A percentile compares a stretch with the other conserved stretches of the same genome.
Conservation (phyloP, 2,888 invertebrate genomes). For the Bursaphelenchus okinawaensis region DNA sequence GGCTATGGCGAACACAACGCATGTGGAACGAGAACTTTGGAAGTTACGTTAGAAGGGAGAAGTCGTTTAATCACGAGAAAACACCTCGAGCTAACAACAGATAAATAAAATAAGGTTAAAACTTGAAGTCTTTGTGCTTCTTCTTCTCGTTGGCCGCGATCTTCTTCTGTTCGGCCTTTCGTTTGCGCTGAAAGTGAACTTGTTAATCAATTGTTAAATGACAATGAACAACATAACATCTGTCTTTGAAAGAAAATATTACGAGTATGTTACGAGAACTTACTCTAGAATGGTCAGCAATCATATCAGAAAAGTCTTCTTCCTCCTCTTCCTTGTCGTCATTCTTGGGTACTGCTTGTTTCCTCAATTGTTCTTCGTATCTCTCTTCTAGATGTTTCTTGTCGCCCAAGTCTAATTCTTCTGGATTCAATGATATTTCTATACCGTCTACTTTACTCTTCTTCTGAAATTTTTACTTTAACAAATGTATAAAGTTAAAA, state of each 20-base stretch:
- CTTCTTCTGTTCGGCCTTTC: conserved; percentile 54
- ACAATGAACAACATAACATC: background rate
- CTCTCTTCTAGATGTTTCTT: conserved; percentile 83
- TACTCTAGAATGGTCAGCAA: conserved; percentile 94
- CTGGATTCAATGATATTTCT: conserved; percentile 91
- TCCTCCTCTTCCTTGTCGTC: conserved; percentile 62
- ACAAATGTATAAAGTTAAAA: background rate
- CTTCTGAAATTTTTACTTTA: conserved; percentile 7
- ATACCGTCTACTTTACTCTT: conserved; percentile 63
- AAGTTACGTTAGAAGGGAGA: conserved; percentile 32
- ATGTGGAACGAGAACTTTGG: conserved; percentile 39
- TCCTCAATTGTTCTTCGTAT: conserved; percentile 90
- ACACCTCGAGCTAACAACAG: background rate
- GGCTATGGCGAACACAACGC: conserved; percentile 53
- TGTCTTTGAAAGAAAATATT: no score
- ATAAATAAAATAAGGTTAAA: conserved; percentile 27
- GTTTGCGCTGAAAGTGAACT: conserved; percentile 51
- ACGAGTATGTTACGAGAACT: no score
- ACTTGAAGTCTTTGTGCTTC: conserved; percentile 58
- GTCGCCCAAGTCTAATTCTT: conserved; percentile 59
- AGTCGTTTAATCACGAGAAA: conserved; percentile 19
- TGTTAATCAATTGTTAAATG: conserved; percentile 1
- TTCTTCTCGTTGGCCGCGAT: conserved; percentile 40
- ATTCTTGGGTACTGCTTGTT: conserved; percentile 66
- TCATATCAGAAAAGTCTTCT: conserved; percentile 95